Base-by-base conservation (phyloP, 2,797 vertebrate genomes). In the Enoplosus armatus region DNA sequence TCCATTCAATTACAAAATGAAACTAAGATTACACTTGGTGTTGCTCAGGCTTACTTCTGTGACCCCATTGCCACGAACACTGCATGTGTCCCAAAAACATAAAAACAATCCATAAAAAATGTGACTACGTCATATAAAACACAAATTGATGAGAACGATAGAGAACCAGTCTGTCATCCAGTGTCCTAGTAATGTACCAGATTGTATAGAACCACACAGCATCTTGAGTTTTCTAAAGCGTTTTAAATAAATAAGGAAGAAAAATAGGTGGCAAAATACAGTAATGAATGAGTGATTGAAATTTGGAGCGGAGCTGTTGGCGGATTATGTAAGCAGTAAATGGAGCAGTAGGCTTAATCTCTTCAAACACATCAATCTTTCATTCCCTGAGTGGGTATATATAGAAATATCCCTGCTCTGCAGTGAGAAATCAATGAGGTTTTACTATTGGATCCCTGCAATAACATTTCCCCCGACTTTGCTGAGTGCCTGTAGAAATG, bases 351-450 rank as follows among this genome's bases (percentile, higher is more conserved):
- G 53, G 56, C 75, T 60, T 89, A 83, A 82, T 81, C 80, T 87
- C 71, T 70, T 90, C 45, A 61, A 85, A 74, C 37, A 68, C 66
- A 81, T 90, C 72, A 78, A 79, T 91, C 56, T 85, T 74, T 85
- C 26, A 77, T 80, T 73, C 43, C 8, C 29, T 27, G 33, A 70
- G 45, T 56, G 50, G 58, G 35, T 85, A 60, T 73, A 61, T 55
- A 77, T 75, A 86, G 74, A 75, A 75, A 59, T 47, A 54, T 29
- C 33, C 16, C 33, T 58, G 62, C n/a, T 66, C 47, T 63, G 47
- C 39, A 27, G 48, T 43, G 33, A 67, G 60, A 82, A 81, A 76
- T 85, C 80, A 70, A 60, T 75, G 39, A 61, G 45, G 43, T 82
- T 80, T 75, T 64, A 75, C 53, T 39, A 26, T 61, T 2, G 7